Percentiles rank a stretch among this genome's conserved stretches.
phyloP scores from a whole-genome alignment of 2,888 invertebrate species.

The Thereva unica region DNA sequence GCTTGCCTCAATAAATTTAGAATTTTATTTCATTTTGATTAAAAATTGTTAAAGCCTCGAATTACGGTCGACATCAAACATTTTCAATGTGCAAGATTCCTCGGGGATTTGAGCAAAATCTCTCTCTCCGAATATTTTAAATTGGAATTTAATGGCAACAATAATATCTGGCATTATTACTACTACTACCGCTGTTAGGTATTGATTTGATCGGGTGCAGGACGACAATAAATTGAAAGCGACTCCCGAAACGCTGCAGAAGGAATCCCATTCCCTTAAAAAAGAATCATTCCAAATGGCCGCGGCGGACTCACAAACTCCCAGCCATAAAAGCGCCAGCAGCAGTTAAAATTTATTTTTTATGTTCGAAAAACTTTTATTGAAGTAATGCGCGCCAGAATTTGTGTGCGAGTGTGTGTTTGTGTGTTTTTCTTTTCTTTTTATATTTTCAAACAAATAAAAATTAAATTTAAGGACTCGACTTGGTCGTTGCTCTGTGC shows the following conservation, averaged over 20 bases:
- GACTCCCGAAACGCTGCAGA: slow-evolving; percentile 5
- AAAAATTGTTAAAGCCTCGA: too few relatives aligned
- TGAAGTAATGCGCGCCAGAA: slow-evolving; percentile 19
- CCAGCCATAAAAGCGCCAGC: slow-evolving; percentile 28
- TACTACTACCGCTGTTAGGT: slow-evolving; percentile 12
- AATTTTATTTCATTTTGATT: too few relatives aligned
- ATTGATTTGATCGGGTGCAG: slow-evolving; percentile 23
- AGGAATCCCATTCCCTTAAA: neutral
- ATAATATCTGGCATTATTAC: slow-evolving; percentile 20
- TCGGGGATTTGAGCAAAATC: too few relatives aligned
- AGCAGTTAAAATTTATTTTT: slow-evolving; percentile 33
- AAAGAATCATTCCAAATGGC: neutral
- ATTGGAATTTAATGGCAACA: slow-evolving; percentile 16
- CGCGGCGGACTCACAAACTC: neutral
- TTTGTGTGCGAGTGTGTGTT: neutral
- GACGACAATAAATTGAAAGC: slow-evolving; percentile 6
- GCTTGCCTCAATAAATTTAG: too few relatives aligned
- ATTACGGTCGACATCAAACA: too few relatives aligned
- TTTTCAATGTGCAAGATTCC: too few relatives aligned
- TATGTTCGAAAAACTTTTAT: slow-evolving; percentile 30
- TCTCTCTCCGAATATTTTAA: too few relatives aligned
- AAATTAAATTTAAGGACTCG: slow-evolving; percentile 20
- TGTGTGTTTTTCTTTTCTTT: too few relatives aligned
- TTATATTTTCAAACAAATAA: neutral
- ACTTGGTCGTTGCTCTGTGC: slow-evolving; percentile 7